These are phyloP conservation scores for Microcebus tavaratra DNA, from an alignment of 2,113 vertebrate species.

Conservation along the genomic window DNA sequence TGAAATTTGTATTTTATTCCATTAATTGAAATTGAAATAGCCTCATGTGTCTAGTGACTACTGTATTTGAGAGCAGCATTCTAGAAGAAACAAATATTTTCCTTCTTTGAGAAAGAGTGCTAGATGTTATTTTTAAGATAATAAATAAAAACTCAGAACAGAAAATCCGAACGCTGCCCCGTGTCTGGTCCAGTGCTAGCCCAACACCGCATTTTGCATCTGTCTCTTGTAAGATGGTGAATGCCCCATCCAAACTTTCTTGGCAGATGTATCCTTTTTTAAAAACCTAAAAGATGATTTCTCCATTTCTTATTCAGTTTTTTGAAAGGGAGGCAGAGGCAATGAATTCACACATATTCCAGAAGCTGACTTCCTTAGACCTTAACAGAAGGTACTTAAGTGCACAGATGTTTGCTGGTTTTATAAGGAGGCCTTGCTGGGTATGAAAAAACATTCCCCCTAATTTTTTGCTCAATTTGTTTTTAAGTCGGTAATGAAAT, in stretches of 20 bases:
- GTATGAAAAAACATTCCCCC: constrained; percentile 60
- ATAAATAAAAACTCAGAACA: not conserved
- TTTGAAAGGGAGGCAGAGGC: constrained; percentile 71
- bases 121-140: not conserved
- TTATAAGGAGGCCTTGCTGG: constrained; percentile 72
- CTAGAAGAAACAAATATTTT: not conserved
- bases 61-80: not conserved
- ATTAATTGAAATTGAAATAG: constrained; percentile 3
- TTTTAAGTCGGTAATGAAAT: constrained; percentile 80
- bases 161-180: constrained; percentile 7
- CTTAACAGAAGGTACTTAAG: constrained; percentile 77
- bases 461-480: constrained; percentile 80
- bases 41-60: not conserved
- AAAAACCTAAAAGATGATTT: constrained; percentile 70
- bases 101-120: not conserved
- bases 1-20: not conserved
- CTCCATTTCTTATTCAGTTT: constrained; percentile 65
- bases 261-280: constrained; percentile 69
- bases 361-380: constrained; percentile 72
- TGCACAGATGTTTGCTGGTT: constrained; percentile 56
- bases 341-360: constrained; percentile 66
- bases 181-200: constrained; percentile 57
- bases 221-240: constrained; percentile 45
- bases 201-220: not conserved
- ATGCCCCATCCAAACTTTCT: constrained; percentile 68